Percentiles rank a stretch among this genome's conserved stretches.
Conservation (phyloP, 2,888 invertebrate species). For the Salpingus planirostris region DNA sequence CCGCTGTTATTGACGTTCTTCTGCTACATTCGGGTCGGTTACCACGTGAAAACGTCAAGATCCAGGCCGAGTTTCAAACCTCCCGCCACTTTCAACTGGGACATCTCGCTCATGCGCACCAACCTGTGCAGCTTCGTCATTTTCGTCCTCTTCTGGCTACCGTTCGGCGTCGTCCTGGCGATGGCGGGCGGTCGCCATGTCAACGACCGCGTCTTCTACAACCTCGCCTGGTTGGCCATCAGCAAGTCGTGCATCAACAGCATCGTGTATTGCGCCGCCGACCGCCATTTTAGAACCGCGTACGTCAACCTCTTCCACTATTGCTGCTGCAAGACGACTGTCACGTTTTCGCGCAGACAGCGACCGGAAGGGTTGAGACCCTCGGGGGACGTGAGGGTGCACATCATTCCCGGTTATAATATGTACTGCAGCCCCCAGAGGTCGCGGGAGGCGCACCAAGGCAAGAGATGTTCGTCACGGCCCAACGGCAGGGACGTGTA, state of each 20-base stretch:
- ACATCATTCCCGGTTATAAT: conserved; percentile 62
- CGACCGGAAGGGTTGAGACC: conserved; percentile 43
- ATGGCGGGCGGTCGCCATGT: conserved; percentile 45
- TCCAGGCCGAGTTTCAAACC: conserved; percentile 50
- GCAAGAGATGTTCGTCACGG: conserved; percentile 36
- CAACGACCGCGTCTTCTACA: conserved; percentile 52
- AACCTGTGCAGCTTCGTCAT: conserved; percentile 57
- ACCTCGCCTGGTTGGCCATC: conserved; percentile 60
- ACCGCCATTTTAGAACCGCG: conserved; percentile 59
- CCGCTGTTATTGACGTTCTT: conserved; percentile 50
- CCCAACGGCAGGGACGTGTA: conserved; percentile 47
- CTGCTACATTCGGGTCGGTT: conserved; percentile 46
- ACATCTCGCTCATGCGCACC: conserved; percentile 52
- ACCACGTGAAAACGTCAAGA: no score
- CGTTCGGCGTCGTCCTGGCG: conserved; percentile 54
- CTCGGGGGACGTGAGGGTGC: conserved; percentile 59
- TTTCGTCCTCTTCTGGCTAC: conserved; percentile 59
- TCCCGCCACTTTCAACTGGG: conserved; percentile 53
- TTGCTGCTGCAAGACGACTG: conserved; percentile 70
- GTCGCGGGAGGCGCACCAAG: conserved; percentile 32
- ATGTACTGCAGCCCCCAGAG: conserved; percentile 57
- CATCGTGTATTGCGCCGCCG: conserved; percentile 55
- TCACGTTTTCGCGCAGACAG: conserved; percentile 55
- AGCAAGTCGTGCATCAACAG: conserved; percentile 61
- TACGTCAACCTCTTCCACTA: conserved; percentile 69